A percentile compares a stretch with the other conserved stretches of the same genome.
Evolutionary conservation across 2,113 vertebrate species (phyloP).

Genomic region (Gavialis gangeticus): DNA sequence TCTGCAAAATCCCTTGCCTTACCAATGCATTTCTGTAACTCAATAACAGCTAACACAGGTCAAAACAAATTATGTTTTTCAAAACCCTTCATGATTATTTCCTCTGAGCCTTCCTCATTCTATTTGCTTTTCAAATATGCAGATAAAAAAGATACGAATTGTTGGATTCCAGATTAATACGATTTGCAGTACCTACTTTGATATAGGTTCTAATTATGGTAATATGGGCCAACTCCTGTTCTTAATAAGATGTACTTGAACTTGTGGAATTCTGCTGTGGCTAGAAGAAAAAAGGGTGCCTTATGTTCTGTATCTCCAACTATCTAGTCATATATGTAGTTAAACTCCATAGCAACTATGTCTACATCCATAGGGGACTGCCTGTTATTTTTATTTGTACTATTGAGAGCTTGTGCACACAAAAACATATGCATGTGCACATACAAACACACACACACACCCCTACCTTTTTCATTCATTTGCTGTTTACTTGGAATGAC

Average conservation of each 20-base stretch:
- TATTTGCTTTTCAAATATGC: not conserved
- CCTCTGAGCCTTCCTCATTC: not conserved
- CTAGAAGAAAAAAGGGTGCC: not conserved
- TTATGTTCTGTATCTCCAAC: not conserved
- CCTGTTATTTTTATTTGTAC: not conserved
- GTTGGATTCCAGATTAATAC: not conserved
- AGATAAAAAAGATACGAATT: not conserved
- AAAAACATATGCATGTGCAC: no score
- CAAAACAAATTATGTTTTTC: not conserved
- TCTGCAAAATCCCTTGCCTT: not conserved
- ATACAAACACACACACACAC: not conserved
- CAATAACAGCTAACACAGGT: not conserved
- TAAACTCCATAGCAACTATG: not conserved
- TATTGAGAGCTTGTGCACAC: not conserved
- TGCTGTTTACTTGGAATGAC: not conserved
- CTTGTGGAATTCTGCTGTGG: not conserved
- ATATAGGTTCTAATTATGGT: not conserved
- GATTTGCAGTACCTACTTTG: not conserved
- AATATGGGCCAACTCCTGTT: rapidly evolving
- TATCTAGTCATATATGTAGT: not conserved
- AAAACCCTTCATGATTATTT: not conserved
- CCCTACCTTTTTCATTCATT: not conserved
- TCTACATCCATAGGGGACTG: not conserved
- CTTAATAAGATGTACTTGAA: rapidly evolving
- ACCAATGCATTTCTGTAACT: not conserved